These are phyloP conservation scores for Hylyphantes graminicola DNA, from an alignment of 1,140 invertebrate genomes.

Conservation along the genomic window DNA sequence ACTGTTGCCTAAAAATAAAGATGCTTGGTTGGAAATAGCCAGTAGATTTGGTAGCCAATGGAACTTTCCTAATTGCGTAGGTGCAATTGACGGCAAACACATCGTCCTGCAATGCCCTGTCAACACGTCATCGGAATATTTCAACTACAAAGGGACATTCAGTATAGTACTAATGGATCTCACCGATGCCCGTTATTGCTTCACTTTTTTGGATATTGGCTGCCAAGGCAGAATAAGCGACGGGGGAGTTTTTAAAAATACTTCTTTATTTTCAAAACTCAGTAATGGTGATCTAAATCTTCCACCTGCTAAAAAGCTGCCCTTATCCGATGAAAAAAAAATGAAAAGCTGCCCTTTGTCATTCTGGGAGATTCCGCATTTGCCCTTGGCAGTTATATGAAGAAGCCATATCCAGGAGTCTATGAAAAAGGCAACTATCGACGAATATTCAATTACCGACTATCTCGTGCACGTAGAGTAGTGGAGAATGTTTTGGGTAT, in stretches of 20 bases:
- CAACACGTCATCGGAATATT: conserved; percentile 65
- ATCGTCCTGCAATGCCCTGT: conserved; percentile 66
- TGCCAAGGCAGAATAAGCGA: neutral
- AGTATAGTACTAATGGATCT: conserved; percentile 60
- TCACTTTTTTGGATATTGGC: conserved; percentile 22
- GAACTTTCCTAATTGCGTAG: conserved; percentile 67
- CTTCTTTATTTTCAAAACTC: neutral
- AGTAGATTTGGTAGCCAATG: neutral
- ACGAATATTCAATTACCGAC: neutral
- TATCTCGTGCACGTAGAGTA: neutral
- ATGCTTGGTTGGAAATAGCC: neutral
- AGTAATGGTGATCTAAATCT: neutral
- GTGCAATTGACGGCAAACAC: conserved; percentile 68
- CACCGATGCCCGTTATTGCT: conserved; percentile 62
- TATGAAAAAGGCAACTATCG: neutral
- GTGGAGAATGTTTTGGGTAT: neutral
- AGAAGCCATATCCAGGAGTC: neutral
- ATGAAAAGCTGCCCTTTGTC: neutral
- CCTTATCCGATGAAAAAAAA: neutral
- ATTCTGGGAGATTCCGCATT: neutral
- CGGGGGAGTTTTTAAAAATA: neutral
- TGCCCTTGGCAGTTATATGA: neutral
- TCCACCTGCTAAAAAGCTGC: neutral
- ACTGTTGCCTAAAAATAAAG: neutral
- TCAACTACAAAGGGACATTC: conserved; percentile 60